Evolutionary conservation across 2,113 vertebrate genomes (phyloP), one percentile per base, ranked within the genome.

Genomic region (Ailurus styani): DNA sequence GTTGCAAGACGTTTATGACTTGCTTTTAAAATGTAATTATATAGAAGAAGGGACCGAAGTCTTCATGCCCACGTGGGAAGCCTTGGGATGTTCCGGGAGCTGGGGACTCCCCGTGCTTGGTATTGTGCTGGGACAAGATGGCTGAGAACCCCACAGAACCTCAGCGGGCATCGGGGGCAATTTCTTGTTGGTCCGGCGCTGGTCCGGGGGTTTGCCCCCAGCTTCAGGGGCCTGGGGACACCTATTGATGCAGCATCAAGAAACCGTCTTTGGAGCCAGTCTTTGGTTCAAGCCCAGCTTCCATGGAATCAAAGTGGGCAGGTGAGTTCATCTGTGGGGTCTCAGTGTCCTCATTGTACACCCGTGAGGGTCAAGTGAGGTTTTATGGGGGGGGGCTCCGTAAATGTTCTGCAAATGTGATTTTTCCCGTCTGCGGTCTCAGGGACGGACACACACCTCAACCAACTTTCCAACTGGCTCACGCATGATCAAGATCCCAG

Each of bases 21-120:
- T 81, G 88, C 64, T 47, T 73, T 93, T 93, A 37, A 75, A 54
- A 90, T 29, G 2, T 40, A 90, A 97, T 85, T 57, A 55, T 10
- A 29, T 5, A 13, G 23, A 68, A 1, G 14, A 37, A 17, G 50
- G 47, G 55, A 62, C 42, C 7, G 34, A 54, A 11, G 31, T 55
- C 50, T 25, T 42, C 20, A 0, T 2, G 29, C 14, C 13, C 6
- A 0, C 1, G 15, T 14, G n/a, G 64, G 62, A 70, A 60, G 45
- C 47, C 3, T 2, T 8, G 54, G 55, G 78, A 6, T 12, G 37
- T 20, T 42, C 47, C 2, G 18, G 13, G 62, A 60, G 54, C 17
- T 7, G 12, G 21, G 7, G 45, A 11, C 93, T 29, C 20, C 6
- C 75, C 10, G 25, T 6, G 12, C 27, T 31, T 10, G 20, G 52